phyloP scores from a whole-genome alignment of 2,888 invertebrate genomes.

The Caenorhabditis uteleia region DNA sequence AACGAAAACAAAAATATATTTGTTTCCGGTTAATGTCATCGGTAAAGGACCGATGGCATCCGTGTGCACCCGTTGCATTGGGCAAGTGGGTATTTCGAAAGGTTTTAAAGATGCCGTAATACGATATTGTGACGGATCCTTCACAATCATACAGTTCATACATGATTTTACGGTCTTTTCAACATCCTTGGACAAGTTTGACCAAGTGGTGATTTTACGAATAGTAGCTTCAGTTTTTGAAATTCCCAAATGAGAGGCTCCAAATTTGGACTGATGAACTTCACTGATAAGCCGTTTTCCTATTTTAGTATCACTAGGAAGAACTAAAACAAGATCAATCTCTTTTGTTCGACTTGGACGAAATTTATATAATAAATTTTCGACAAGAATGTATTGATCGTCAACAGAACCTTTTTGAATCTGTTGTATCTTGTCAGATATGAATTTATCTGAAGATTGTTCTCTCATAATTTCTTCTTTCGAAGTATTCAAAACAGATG shows the following conservation, averaged over 20 bases:
- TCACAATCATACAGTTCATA: background rate
- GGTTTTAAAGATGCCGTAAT: background rate
- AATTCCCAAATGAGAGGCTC: background rate
- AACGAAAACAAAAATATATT: slow-evolving; percentile 8
- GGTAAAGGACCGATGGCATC: slow-evolving; percentile 34
- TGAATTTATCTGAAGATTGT: no score
- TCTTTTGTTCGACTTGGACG: background rate
- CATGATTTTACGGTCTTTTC: background rate
- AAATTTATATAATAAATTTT: background rate
- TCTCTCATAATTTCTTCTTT: background rate
- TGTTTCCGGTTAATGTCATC: slow-evolving; percentile 13
- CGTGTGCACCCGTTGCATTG: slow-evolving; percentile 23
- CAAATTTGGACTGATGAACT: background rate
- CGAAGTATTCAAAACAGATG: background rate
- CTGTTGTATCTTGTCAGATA: background rate
- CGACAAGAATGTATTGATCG: background rate
- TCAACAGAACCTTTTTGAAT: background rate
- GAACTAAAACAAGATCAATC: no score
- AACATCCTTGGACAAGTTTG: no score
- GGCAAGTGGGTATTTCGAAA: slow-evolving; percentile 1
- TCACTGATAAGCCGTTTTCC: background rate
- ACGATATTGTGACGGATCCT: background rate
- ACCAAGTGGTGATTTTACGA: background rate
- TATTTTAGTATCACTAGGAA: background rate
- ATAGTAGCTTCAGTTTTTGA: background rate